Evolutionary conservation across 2,113 vertebrate genomes (phyloP), one percentile per base, ranked within the genome.

Genomic region (Pachycephala philippinensis): DNA sequence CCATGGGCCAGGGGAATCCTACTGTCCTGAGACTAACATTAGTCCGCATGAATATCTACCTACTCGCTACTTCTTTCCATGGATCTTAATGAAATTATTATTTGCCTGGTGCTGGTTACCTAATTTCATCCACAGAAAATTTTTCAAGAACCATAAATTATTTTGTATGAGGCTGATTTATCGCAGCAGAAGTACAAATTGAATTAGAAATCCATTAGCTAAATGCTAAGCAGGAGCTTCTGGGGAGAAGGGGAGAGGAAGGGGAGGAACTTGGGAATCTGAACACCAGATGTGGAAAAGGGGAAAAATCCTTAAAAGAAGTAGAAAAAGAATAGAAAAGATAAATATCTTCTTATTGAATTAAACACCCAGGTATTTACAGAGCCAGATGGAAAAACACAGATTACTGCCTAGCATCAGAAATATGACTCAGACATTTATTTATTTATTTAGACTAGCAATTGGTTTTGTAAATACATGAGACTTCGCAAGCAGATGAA

Each of bases 201-300:
- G 64, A 97, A 94, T 97, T 96, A 97, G 83, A 96, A 94, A 95
- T 91, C 95, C 96, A 98, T 98, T 98, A 97, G 66, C 65, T 94
- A 91, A 81, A 96, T 95, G 96, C 94, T 89, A 90, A 82, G 49
- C n/a, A 40, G 54, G 49, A 89, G 83, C 52, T 95, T 87, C 86
- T 91, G 65, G 71, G 83, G 52, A 91, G 33, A 81, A 50, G 59
- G 35, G 20, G 26, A 84, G 95, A 61, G 28, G n/a, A 44, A 9
- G 39, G 7, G 45, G 27, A 18, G 66, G 16, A 81, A 69, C 42
- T 70, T 89, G 80, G 81, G 70, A 88, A 80, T 69, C 57, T 85
- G 69, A 93, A 63, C 60, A 90, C 31, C 80, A 96, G 86, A 83
- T 82, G 81, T 88, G 47, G 82, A 88, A 96, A 86, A 69, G 7